Evolutionary conservation across 2,888 invertebrate species (phyloP).

Genomic region (Adela reaumurella): DNA sequence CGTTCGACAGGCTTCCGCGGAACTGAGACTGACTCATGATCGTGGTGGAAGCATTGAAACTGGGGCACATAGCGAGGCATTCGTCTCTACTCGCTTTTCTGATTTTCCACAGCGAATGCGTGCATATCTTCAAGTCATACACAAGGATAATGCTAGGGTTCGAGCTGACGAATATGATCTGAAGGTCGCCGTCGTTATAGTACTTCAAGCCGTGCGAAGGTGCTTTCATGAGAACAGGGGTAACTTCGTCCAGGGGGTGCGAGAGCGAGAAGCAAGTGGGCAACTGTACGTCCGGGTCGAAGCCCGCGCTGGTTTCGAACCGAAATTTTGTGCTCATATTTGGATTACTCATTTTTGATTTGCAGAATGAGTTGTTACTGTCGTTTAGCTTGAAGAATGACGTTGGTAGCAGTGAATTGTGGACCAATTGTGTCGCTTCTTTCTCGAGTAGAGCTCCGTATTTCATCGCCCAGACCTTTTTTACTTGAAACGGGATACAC

Average conservation of each 20-base stretch:
- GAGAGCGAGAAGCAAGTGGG: slow-evolving; percentile 82
- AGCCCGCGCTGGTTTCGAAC: slow-evolving; percentile 32
- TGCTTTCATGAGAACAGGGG: slow-evolving; percentile 74
- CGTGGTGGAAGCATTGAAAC: slow-evolving; percentile 36
- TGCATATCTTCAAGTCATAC: slow-evolving; percentile 71
- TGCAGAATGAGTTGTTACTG: slow-evolving; percentile 34
- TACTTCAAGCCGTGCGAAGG: slow-evolving; percentile 54
- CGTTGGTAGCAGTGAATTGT: slow-evolving; percentile 28
- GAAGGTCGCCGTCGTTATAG: slow-evolving; percentile 60
- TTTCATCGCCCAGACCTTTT: slow-evolving; percentile 78
- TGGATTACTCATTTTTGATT: slow-evolving; percentile 24
- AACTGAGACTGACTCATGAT: slow-evolving; percentile 42
- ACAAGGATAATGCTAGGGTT: slow-evolving; percentile 78
- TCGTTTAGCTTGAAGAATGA: slow-evolving; percentile 39
- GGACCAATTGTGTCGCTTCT: slow-evolving; percentile 37
- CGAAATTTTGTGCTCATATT: slow-evolving; percentile 39
- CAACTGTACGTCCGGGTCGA: slow-evolving; percentile 52
- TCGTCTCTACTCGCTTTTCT: slow-evolving; percentile 74
- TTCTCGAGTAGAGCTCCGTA: slow-evolving; percentile 84
- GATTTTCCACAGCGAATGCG: slow-evolving; percentile 80
- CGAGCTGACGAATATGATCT: slow-evolving; percentile 73
- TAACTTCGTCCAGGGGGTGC: slow-evolving; percentile 89
- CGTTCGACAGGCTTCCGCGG: slow-evolving; percentile 20
- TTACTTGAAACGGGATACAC: slow-evolving; percentile 76
- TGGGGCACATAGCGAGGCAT: slow-evolving; percentile 57